Evolutionary conservation across 2,113 vertebrate species (phyloP).

Genomic region (Eonycteris spelaea): DNA sequence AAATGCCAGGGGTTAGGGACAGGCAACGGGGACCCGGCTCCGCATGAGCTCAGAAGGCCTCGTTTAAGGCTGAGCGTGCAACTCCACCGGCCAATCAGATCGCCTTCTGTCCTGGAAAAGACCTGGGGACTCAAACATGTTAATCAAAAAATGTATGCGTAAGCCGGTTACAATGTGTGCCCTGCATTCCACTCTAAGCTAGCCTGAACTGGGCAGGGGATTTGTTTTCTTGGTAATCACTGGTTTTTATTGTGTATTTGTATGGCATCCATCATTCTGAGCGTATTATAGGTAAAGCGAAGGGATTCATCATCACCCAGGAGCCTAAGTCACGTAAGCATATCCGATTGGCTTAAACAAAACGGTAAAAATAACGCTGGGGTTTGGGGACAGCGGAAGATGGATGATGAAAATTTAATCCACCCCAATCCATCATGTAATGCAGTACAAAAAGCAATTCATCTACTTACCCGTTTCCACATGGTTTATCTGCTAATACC

Average conservation of each 20-base stretch:
- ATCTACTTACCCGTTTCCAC: constrained; percentile 45
- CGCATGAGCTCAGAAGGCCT: neutral
- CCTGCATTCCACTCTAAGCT: neutral
- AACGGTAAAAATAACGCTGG: constrained; percentile 47
- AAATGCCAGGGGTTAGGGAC: neutral
- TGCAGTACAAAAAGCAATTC: neutral
- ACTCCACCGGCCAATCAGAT: constrained; percentile 14
- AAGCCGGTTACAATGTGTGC: neutral
- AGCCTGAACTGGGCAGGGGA: neutral
- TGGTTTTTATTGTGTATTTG: constrained; percentile 45
- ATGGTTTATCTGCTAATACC: constrained; percentile 59
- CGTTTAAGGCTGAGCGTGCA: neutral
- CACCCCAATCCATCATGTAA: constrained; percentile 46
- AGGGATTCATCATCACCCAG: constrained; percentile 37
- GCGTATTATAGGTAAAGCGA: constrained; percentile 49
- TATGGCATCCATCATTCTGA: constrained; percentile 7
- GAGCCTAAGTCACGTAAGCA: neutral
- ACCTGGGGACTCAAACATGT: neutral
- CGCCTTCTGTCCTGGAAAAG: neutral
- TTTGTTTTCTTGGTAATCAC: constrained; percentile 6
- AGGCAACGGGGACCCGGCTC: neutral
- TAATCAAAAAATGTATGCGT: neutral
- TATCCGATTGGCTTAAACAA: constrained; percentile 31
- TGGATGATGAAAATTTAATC: constrained; percentile 65
- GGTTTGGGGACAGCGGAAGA: neutral